phyloP scores from a whole-genome alignment of 2,113 vertebrate species.

The Pteropus alecto region DNA sequence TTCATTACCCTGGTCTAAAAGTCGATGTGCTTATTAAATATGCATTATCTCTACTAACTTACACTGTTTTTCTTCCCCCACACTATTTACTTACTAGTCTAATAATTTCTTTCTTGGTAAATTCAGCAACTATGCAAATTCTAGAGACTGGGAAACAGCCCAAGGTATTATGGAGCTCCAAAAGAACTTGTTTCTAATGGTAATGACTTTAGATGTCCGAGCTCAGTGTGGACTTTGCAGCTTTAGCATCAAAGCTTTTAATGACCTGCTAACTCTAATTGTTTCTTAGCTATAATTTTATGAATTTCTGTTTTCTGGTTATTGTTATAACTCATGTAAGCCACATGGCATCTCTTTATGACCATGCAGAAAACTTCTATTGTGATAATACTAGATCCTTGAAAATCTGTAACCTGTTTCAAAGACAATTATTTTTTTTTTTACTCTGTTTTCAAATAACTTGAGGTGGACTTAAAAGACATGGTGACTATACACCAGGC shows the following conservation, averaged over 20 bases:
- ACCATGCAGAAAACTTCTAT: neutral
- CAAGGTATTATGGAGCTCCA: neutral
- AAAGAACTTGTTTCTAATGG: neutral
- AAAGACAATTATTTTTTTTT: neutral
- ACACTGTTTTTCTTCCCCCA: neutral
- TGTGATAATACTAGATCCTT: slow-evolving; percentile 14
- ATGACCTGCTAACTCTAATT: slow-evolving; percentile 31
- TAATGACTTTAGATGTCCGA: neutral
- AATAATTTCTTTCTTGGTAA: slow-evolving; percentile 23
- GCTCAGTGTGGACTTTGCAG: neutral
- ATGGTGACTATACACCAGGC: neutral
- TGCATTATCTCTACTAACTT: neutral
- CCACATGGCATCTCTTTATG: neutral
- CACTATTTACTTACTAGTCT: neutral
- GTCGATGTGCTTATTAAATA: neutral
- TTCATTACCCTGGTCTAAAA: neutral
- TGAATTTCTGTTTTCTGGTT: neutral
- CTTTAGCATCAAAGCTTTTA: slow-evolving; percentile 27
- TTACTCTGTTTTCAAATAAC: neutral
- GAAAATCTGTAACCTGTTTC: slow-evolving; percentile 28
- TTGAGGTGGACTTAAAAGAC: neutral
- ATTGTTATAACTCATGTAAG: neutral
- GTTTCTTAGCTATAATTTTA: neutral
- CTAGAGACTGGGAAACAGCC: neutral
- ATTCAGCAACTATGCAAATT: neutral